Base-by-base conservation (phyloP, 2,797 vertebrate species). In the Lepidocolaptes lacrymiger region DNA sequence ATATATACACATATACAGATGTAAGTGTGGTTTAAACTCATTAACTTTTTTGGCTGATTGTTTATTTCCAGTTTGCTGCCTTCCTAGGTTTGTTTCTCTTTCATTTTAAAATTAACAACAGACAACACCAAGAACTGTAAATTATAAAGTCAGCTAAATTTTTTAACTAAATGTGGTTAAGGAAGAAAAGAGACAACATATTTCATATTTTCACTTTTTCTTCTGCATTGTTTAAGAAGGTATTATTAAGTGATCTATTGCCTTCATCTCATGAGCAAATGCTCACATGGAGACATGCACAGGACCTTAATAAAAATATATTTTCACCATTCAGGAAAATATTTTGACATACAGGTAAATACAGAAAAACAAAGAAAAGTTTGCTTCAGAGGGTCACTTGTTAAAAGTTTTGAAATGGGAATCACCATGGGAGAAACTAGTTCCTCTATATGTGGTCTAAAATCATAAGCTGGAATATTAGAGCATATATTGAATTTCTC, bases 381-480 rank as follows among this genome's bases (percentile, higher is more conserved):
- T 88, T 73, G 14, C 64, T 73, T 59, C 34, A 30, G 36, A 77
- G n/a, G 7, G 30, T 24, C 3, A 6, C 17, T 48, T n/a, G 7
- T 51, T 43, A 12, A 14, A 83, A 58, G 9, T 13, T 16, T 62
- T 32, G 37, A 55, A 80, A 26, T 4, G 9, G 36, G n/a, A 37
- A 17, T 43, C 26, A 12, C 28, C 14, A 1, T 10, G 9, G 16
- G 26, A 86, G 36, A 23, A 64, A 30, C 3, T 13, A 32, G 6
- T 19, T 61, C 9, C 17, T 18, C 0, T 1, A 3, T 3, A 30
- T 6, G 6, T 18, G 17, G n/a, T 23, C 19, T 61, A 21, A 76
- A 72, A 56, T 34, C 4, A 14, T 8, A 71, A 72, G 27, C 10
- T 11, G 4, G 30, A 64, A 48, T 37, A 39, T 72, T 63, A 52